Percentiles rank a stretch among this genome's conserved stretches.
Evolutionary conservation across 1,140 invertebrate species (phyloP).

Genomic region (Lineus longissimus): DNA sequence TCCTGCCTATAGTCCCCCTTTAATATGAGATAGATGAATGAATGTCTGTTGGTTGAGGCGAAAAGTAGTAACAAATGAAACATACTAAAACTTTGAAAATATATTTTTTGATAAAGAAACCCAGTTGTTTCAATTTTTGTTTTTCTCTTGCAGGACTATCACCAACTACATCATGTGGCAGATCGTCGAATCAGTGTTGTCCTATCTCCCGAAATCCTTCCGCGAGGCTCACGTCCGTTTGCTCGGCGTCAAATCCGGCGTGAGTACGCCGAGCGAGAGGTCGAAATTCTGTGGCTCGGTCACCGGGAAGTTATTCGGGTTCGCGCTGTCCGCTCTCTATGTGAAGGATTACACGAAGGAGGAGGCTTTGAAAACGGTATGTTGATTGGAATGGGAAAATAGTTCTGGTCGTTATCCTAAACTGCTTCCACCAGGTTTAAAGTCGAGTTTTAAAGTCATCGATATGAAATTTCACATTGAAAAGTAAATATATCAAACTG

Average conservation of each 20-base stretch:
- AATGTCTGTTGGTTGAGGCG: no score
- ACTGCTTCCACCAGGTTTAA: background rate
- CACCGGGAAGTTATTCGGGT: slow-evolving; percentile 78
- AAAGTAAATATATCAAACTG: slow-evolving; percentile 17
- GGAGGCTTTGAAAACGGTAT: slow-evolving; percentile 10
- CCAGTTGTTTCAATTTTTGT: no score
- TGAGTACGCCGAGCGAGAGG: slow-evolving; percentile 69
- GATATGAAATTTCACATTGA: slow-evolving; percentile 23
- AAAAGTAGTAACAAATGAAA: no score
- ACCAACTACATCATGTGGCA: slow-evolving; percentile 84
- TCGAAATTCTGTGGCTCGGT: slow-evolving; percentile 84
- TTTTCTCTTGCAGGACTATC: slow-evolving; percentile 54
- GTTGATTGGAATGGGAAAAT: background rate
- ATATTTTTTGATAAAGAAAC: no score
- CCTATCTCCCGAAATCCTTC: slow-evolving; percentile 71
- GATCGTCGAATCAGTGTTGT: slow-evolving; percentile 67
- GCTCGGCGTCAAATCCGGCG: slow-evolving; percentile 60
- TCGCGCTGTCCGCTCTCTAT: slow-evolving; percentile 85
- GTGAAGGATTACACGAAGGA: slow-evolving; percentile 14
- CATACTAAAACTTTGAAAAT: no score
- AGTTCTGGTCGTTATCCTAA: background rate
- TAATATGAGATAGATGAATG: no score
- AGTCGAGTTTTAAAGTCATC: slow-evolving; percentile 21
- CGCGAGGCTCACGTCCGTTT: slow-evolving; percentile 49
- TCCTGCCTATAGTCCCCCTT: no score